phyloP scores from a whole-genome alignment of 2,888 invertebrate species.

The Rhorus exstirpatorius region DNA sequence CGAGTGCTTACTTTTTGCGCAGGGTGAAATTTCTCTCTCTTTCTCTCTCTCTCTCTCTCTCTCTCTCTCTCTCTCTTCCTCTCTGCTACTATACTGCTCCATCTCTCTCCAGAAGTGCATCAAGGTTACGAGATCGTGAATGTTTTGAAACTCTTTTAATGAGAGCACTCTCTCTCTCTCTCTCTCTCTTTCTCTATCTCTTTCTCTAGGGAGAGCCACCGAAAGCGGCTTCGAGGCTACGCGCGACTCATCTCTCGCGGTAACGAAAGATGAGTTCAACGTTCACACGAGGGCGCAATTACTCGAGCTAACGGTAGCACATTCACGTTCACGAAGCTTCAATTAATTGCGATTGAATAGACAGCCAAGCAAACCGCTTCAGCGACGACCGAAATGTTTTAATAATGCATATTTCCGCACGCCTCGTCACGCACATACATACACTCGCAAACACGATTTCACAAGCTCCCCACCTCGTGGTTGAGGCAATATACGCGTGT shows the following conservation, averaged over 20 bases:
- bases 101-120: slow-evolving; percentile 47
- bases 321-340: slow-evolving; percentile 70
- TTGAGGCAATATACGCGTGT: slow-evolving; percentile 32
- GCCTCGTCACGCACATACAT: slow-evolving; percentile 24
- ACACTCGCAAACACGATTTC: neutral
- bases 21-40: slow-evolving; percentile 36
- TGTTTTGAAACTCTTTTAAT: slow-evolving; percentile 68
- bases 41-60: neutral
- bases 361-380: slow-evolving; percentile 66
- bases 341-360: slow-evolving; percentile 75
- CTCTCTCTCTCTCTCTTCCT: slow-evolving; percentile 22
- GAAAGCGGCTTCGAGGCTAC: slow-evolving; percentile 16
- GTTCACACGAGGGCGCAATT: slow-evolving; percentile 75
- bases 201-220: slow-evolving; percentile 24
- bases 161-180: slow-evolving; percentile 51
- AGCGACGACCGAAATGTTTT: slow-evolving; percentile 67
- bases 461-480: slow-evolving; percentile 3
- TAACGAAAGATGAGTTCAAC: slow-evolving; percentile 63
- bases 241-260: slow-evolving; percentile 12
- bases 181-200: slow-evolving; percentile 26
- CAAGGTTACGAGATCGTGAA: slow-evolving; percentile 71
- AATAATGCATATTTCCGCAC: slow-evolving; percentile 69
- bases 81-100: slow-evolving; percentile 22
- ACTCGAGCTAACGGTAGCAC: slow-evolving; percentile 69
- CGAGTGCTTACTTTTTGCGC: slow-evolving; percentile 58